phyloP scores from a whole-genome alignment of 2,113 vertebrate genomes.

The Odobenus rosmarus region DNA sequence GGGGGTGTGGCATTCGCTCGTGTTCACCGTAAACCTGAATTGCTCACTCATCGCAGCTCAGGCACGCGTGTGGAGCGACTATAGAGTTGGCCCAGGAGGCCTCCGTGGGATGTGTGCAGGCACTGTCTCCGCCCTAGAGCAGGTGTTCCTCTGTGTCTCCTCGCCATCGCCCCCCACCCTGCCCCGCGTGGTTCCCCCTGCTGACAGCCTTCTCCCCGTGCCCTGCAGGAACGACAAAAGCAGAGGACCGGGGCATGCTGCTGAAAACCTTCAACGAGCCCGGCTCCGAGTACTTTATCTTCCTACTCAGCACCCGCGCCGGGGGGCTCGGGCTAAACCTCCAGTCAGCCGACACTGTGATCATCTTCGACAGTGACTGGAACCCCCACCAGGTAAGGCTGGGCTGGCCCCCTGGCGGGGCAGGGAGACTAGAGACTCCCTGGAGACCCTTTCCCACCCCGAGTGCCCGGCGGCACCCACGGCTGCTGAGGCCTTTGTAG shows the following conservation, averaged over 20 bases:
- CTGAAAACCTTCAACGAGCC: constrained; percentile 97
- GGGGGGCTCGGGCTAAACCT: constrained; percentile 96
- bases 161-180: fast-evolving
- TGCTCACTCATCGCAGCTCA: fast-evolving
- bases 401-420: fast-evolving
- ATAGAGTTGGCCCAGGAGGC: neutral
- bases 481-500: neutral
- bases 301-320: constrained; percentile 96
- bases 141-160: neutral
- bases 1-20: fast-evolving
- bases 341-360: constrained; percentile 96
- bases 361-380: constrained; percentile 99
- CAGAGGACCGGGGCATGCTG: constrained; percentile 96
- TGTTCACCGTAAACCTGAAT: fast-evolving
- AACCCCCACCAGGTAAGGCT: constrained; percentile 95
- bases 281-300: constrained; percentile 94
- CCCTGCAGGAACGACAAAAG: constrained; percentile 93
- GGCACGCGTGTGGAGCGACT: fast-evolving
- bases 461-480: fast-evolving
- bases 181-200: fast-evolving
- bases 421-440: neutral
- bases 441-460: fast-evolving
- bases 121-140: fast-evolving
- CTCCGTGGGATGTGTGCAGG: fast-evolving
- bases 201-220: neutral